These are phyloP conservation scores for Acestrorhynchus altus DNA, from an alignment of 2,797 vertebrate genomes.

Conservation along the genomic window DNA sequence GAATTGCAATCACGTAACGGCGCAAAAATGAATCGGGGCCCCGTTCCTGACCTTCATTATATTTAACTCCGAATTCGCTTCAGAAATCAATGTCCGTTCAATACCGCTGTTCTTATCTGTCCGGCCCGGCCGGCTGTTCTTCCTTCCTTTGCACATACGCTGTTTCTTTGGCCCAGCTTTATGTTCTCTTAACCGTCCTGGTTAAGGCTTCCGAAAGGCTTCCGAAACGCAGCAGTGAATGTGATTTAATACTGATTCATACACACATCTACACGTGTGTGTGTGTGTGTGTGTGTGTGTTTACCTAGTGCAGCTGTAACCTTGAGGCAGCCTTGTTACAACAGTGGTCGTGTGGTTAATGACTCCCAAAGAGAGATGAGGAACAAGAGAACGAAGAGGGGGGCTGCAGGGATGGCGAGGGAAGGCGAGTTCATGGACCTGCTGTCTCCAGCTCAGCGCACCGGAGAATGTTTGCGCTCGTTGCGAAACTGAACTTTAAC, in stretches of 20 bases:
- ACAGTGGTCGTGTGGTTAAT: conserved; percentile 57
- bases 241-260: too few relatives aligned
- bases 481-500: not conserved
- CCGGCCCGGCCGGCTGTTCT: conserved; percentile 1
- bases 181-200: conserved; percentile 39
- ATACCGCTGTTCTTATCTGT: conserved; percentile 53
- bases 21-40: conserved; percentile 57
- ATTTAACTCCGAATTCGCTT: conserved; percentile 60
- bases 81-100: conserved; percentile 63
- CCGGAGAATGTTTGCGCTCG: conserved; percentile 4
- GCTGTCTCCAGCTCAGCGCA: not conserved
- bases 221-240: not conserved
- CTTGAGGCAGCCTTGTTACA: conserved; percentile 60
- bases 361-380: conserved; percentile 44
- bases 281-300: conserved; percentile 43
- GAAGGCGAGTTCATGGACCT: conserved; percentile 28
- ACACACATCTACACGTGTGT: not conserved
- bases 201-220: conserved; percentile 15
- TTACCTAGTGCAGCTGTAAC: conserved; percentile 52
- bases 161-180: conserved; percentile 48
- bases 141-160: conserved; percentile 43
- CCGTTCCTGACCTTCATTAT: conserved; percentile 62
- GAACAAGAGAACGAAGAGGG: not conserved
- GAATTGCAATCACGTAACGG: conserved; percentile 50
- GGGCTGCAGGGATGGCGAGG: conserved; percentile 1